These are phyloP conservation scores for Apodemus agrarius DNA, from an alignment of 2,797 vertebrate species.

Conservation along the genomic window DNA sequence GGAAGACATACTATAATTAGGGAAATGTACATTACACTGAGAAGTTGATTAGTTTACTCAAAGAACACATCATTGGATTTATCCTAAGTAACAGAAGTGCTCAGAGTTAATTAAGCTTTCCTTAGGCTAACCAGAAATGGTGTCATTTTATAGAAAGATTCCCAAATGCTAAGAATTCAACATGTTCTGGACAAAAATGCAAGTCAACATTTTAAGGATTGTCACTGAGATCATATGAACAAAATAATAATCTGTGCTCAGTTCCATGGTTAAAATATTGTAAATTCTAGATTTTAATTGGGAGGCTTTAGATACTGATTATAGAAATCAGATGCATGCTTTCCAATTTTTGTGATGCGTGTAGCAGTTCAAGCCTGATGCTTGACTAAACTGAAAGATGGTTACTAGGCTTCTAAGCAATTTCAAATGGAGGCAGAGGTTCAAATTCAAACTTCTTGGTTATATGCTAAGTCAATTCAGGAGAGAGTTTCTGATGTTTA, in stretches of 20 bases:
- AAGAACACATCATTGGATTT: slow-evolving; percentile 69
- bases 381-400: background rate
- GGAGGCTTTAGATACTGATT: background rate
- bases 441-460: background rate
- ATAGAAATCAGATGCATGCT: background rate
- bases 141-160: slow-evolving; percentile 67
- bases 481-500: background rate
- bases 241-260: slow-evolving; percentile 26
- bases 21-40: slow-evolving; percentile 61
- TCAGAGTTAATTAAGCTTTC: slow-evolving; percentile 79
- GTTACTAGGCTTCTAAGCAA: background rate
- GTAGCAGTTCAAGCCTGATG: background rate
- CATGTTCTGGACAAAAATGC: slow-evolving; percentile 41
- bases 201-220: slow-evolving; percentile 63
- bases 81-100: slow-evolving; percentile 77
- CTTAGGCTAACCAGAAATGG: slow-evolving; percentile 73
- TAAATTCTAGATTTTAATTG: slow-evolving; percentile 49
- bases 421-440: background rate
- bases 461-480: background rate
- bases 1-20: slow-evolving; percentile 74
- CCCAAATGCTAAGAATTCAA: slow-evolving; percentile 71
- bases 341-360: background rate
- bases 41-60: slow-evolving; percentile 71
- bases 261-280: slow-evolving; percentile 31
- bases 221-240: slow-evolving; percentile 37